A percentile compares a stretch with the other conserved stretches of the same genome.
Conservation (phyloP, 2,888 invertebrate species). For the Caenorhabditis sp. region DNA sequence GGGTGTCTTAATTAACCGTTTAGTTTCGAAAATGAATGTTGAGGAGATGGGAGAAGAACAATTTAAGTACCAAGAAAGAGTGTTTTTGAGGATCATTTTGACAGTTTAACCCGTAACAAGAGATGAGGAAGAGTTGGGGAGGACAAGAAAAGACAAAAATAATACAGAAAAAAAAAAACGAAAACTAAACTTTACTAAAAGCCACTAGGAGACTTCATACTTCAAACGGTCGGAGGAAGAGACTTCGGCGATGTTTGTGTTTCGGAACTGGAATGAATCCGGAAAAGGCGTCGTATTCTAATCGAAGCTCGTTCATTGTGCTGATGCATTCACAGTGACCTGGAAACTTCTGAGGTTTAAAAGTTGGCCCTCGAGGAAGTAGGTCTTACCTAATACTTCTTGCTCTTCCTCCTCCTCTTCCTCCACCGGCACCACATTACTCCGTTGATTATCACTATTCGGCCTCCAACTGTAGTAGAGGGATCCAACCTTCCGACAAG, state of each 20-base stretch:
- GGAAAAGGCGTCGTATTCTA: conserved; percentile 62
- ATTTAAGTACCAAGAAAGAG: conserved; percentile 37
- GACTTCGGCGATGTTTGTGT: conserved; percentile 51
- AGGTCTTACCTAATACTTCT: conserved; percentile 33
- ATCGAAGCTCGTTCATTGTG: conserved; percentile 53
- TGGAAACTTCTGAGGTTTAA: neutral
- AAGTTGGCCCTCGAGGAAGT: neutral
- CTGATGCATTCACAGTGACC: conserved; percentile 58
- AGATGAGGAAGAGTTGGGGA: neutral
- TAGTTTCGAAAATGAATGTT: conserved; percentile 5
- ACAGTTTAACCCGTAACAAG: conserved; percentile 20
- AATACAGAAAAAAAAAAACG: neutral
- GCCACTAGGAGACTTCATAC: conserved; percentile 9
- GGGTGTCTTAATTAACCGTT: conserved; percentile 35
- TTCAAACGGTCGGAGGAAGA: conserved; percentile 42
- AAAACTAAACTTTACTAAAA: conserved; percentile 41
- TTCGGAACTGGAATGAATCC: conserved; percentile 52
- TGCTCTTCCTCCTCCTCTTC: conserved; percentile 44
- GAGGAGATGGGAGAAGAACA: conserved; percentile 2
- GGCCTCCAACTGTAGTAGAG: conserved; percentile 61
- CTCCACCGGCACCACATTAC: conserved; percentile 32
- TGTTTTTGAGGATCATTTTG: conserved; percentile 17
- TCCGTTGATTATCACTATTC: conserved; percentile 40
- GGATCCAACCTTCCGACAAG: conserved; percentile 41
- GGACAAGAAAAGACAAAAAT: neutral